A percentile compares a stretch with the other conserved stretches of the same genome.
phyloP scores from a whole-genome alignment of 2,113 vertebrate species.

The Nematolebias whitei region DNA sequence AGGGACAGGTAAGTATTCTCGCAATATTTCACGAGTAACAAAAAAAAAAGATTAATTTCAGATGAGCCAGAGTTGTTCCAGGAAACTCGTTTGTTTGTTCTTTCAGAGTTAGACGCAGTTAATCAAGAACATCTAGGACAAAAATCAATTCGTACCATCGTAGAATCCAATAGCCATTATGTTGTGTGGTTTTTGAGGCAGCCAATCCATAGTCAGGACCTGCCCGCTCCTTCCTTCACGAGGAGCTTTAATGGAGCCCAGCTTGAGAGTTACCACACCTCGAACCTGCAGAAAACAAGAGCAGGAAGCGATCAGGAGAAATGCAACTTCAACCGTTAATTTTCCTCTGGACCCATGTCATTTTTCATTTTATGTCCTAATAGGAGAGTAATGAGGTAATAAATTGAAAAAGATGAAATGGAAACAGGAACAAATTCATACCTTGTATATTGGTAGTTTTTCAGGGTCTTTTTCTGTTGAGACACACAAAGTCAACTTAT shows the following conservation, averaged over 20 bases:
- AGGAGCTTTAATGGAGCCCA: constrained; percentile 86
- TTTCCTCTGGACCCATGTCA: not conserved
- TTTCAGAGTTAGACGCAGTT: not conserved
- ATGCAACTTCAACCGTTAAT: not conserved
- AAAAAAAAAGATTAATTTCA: not conserved
- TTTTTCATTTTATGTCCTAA: not conserved
- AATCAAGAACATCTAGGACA: not conserved
- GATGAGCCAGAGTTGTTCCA: not conserved
- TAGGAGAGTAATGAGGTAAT: not conserved
- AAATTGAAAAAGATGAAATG: not conserved
- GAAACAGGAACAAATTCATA: constrained; percentile 40
- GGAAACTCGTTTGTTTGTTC: not conserved
- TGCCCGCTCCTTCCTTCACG: constrained; percentile 80
- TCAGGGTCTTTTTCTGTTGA: constrained; percentile 57
- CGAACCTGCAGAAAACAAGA: constrained; percentile 58
- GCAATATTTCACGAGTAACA: not conserved
- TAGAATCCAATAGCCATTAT: constrained; percentile 91
- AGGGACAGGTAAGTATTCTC: not conserved
- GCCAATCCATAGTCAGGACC: constrained; percentile 91
- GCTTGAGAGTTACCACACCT: constrained; percentile 80
- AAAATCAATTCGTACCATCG: constrained; percentile 81
- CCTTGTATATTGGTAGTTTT: constrained; percentile 71
- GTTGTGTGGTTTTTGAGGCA: constrained; percentile 88
- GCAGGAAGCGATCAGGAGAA: not conserved
- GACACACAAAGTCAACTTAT: constrained; percentile 2